These are phyloP conservation scores for Chionodraco myersi DNA, from an alignment of 2,113 vertebrate species.

Conservation along the genomic window DNA sequence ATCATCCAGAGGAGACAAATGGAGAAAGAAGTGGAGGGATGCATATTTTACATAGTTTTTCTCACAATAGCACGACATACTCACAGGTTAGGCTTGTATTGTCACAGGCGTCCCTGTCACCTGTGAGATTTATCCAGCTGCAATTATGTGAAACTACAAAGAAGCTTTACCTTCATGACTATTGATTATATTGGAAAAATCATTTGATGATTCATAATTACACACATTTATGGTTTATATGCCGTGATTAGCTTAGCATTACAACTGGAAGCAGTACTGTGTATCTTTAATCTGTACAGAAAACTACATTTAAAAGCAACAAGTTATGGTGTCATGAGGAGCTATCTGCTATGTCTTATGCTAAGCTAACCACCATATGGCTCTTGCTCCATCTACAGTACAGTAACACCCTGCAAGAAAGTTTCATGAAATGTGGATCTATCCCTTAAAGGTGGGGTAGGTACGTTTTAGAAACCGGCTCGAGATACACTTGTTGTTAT, in stretches of 20 bases:
- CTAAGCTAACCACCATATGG: neutral
- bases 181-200: slow-evolving; percentile 12
- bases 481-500: too few relatives aligned
- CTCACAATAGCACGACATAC: slow-evolving; percentile 70
- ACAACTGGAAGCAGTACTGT: neutral
- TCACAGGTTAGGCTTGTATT: slow-evolving; percentile 58
- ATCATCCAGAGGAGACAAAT: slow-evolving; percentile 81
- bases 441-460: too few relatives aligned
- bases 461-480: too few relatives aligned
- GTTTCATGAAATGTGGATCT: neutral
- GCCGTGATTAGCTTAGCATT: neutral
- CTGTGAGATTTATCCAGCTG: slow-evolving; percentile 61
- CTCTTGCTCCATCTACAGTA: neutral
- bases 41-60: slow-evolving; percentile 78
- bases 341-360: neutral
- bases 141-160: slow-evolving; percentile 28
- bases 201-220: neutral
- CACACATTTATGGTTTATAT: neutral
- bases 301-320: neutral
- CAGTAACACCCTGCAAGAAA: neutral
- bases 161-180: slow-evolving; percentile 34
- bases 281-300: neutral
- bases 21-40: slow-evolving; percentile 72
- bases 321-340: neutral
- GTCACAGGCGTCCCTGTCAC: slow-evolving; percentile 55